phyloP scores from a whole-genome alignment of 2,797 vertebrate species.

The Serranus cabrilla region DNA sequence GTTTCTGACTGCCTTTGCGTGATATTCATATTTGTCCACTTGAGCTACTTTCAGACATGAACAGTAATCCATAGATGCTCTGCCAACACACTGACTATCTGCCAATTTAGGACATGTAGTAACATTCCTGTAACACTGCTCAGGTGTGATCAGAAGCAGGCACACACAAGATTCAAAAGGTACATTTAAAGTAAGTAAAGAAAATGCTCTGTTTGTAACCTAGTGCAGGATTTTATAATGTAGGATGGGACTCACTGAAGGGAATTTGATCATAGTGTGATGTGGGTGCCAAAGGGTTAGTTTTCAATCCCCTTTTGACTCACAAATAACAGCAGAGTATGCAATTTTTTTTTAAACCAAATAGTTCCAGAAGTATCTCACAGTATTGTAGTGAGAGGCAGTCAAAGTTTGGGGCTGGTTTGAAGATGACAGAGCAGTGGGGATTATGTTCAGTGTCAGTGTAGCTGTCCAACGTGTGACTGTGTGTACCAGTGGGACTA shows the following conservation, averaged over 20 bases:
- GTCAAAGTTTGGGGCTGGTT: background rate
- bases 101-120: background rate
- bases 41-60: constrained; percentile 5
- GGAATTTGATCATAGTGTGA: background rate
- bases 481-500: constrained; percentile 8
- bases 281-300: background rate
- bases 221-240: background rate
- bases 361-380: background rate
- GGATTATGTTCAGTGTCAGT: constrained; percentile 11
- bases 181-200: background rate
- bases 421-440: constrained; percentile 7
- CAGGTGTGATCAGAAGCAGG: too few relatives aligned
- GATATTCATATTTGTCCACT: constrained; percentile 11
- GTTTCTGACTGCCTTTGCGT: background rate
- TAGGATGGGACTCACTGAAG: background rate
- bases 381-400: background rate
- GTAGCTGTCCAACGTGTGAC: constrained; percentile 31
- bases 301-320: background rate
- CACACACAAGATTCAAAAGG: background rate
- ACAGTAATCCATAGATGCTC: background rate
- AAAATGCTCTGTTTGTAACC: background rate
- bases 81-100: background rate
- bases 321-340: background rate
- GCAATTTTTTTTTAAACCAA: background rate
- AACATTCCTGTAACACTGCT: background rate